These are phyloP conservation scores for Picus viridis DNA, from an alignment of 2,797 vertebrate species.

Conservation along the genomic window DNA sequence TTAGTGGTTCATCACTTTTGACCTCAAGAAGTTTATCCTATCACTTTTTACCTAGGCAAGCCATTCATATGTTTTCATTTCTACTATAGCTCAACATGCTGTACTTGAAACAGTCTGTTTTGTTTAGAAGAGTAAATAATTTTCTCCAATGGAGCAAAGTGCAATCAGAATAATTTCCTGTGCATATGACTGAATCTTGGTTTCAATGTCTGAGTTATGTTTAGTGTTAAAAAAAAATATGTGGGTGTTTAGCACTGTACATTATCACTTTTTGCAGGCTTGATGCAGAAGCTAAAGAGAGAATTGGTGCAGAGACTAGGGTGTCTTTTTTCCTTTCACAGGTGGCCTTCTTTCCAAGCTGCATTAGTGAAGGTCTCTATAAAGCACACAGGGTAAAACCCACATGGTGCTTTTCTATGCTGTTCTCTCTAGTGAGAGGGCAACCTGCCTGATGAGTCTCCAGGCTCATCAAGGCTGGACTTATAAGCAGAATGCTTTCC, in stretches of 20 bases:
- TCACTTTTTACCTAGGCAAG: background rate
- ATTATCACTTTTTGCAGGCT: background rate
- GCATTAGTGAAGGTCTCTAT: background rate
- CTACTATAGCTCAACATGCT: background rate
- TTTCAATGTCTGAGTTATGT: background rate
- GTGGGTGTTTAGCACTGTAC: background rate
- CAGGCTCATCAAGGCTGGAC: background rate
- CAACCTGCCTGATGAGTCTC: background rate
- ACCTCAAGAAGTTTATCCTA: background rate
- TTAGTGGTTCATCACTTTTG: background rate
- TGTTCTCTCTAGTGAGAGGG: background rate
- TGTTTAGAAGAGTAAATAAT: background rate
- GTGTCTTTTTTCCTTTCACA: background rate
- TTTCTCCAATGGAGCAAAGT: background rate
- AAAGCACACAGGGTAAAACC: rapidly evolving
- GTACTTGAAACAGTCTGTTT: background rate
- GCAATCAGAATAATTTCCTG: background rate
- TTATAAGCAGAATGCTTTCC: background rate
- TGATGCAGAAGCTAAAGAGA: background rate
- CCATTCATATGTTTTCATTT: background rate
- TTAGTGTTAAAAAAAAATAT: background rate
- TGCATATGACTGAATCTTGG: background rate
- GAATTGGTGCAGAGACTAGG: background rate
- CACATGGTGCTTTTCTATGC: rapidly evolving
- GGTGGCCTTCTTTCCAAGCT: background rate